Percentiles rank a stretch among this genome's conserved stretches.
These are phyloP conservation scores for Lamellibrachia luymesi DNA, from an alignment of 1,140 invertebrate species.

Conservation along the genomic window DNA sequence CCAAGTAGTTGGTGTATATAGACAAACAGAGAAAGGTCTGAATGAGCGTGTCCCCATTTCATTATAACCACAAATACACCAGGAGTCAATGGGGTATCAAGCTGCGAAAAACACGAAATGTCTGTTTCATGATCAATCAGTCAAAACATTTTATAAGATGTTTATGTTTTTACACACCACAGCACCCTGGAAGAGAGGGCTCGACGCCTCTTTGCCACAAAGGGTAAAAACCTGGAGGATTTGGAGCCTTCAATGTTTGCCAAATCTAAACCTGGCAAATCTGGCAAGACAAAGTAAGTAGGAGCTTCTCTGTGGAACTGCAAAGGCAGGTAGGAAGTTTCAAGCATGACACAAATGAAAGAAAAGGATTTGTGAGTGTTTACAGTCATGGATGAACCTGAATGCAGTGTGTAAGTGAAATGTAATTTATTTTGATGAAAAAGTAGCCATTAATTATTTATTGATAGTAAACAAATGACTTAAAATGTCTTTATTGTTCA, in stretches of 20 bases:
- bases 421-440: no score
- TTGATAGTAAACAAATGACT: no score
- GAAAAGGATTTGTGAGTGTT: not conserved
- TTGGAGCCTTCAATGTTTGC: slow-evolving; percentile 88
- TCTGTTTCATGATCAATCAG: not conserved
- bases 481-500: not conserved
- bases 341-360: not conserved
- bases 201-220: slow-evolving; percentile 26
- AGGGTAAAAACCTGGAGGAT: slow-evolving; percentile 76
- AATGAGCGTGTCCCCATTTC: no score
- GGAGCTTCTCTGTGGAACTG: not conserved
- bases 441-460: no score
- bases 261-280: slow-evolving; percentile 63
- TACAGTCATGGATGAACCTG: not conserved
- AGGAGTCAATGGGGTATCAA: no score
- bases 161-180: not conserved
- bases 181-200: slow-evolving; percentile 31
- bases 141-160: no score
- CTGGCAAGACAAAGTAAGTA: slow-evolving; percentile 47
- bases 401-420: not conserved
- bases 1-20: no score
- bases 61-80: no score
- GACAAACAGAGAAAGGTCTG: no score
- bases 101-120: not conserved
- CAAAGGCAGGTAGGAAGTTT: not conserved